Base-by-base conservation (phyloP, 2,113 vertebrate genomes). In the Paramisgurnus dabryanus region DNA sequence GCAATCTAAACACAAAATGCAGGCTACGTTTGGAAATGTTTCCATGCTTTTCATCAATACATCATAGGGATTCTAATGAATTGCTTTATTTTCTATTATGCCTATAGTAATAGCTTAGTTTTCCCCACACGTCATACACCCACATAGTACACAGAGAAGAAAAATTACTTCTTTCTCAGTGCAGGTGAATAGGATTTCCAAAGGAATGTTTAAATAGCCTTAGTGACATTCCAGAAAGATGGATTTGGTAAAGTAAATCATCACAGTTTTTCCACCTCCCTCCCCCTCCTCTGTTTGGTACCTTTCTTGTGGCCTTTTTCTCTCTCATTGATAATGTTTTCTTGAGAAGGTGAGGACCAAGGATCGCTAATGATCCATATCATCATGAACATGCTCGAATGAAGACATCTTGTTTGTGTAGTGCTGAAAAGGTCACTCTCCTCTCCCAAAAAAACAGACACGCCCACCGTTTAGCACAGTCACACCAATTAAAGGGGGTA, bases 341-440 rank as follows among this genome's bases (percentile, higher is more conserved):
- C 53, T 49, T 71, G 68, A 72, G 78, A 68, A 49, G 27, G 41
- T 53, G 40, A 74, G 41, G 15, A 64, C 47, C 68, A 69, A 53
- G 63, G 43, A 77, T 76, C 60, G 10, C 50, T 76, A 80, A 80
- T 72, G 72, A 63, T 80, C 47, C 67, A 57, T 76, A 17, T 79
- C 70, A 12, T 70, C 15, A 70, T 53, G 9, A 80, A 49, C 60
- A 67, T 76, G 61, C 60, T 70, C 50, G 18, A 47, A 34, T 63
- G 57, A 74, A 34, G 50, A 43, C 27, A 34, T 34, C 27, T 34
- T 34, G 27, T 34, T 34, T 34, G 27, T 34, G 27, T 34, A 34
- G 27, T 43, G 5, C 58, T 71, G 27, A 34, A 13, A 2, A 22
- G 22, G 7, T 22, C 12, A 22, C 27, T 4, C 13, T 53, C 55